These are phyloP conservation scores for Diprion similis DNA, from an alignment of 1,140 invertebrate species.

Conservation along the genomic window DNA sequence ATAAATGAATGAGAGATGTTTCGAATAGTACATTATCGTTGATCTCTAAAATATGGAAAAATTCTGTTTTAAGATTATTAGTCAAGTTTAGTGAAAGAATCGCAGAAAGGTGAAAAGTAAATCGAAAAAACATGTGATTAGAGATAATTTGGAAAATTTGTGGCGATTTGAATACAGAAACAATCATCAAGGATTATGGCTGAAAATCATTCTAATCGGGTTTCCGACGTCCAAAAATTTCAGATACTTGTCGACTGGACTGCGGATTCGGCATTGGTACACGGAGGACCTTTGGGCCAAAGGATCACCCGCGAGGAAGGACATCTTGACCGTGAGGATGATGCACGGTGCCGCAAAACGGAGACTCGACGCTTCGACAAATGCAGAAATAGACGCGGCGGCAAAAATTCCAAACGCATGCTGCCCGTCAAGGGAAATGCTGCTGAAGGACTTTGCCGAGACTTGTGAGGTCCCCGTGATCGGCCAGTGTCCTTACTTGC, in stretches of 20 bases:
- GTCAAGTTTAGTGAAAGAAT: no score
- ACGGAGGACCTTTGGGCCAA: constrained; percentile 57
- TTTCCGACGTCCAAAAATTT: not conserved
- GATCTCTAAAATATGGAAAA: no score
- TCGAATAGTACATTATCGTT: no score
- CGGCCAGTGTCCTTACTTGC: constrained; percentile 48
- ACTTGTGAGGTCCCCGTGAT: constrained; percentile 30
- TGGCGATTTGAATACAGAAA: no score
- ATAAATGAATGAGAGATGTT: no score
- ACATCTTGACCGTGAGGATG: constrained; percentile 55
- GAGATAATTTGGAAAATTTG: no score
- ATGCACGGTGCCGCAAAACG: constrained; percentile 55
- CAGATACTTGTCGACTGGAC: constrained; percentile 61
- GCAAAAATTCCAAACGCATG: constrained; percentile 57
- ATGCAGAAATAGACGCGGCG: constrained; percentile 33
- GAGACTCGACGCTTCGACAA: constrained; percentile 33
- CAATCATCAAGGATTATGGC: not conserved
- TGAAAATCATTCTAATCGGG: constrained; percentile 14
- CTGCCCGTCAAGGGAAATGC: constrained; percentile 41
- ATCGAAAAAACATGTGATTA: no score
- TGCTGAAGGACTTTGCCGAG: constrained; percentile 33
- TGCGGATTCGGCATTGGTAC: constrained; percentile 62
- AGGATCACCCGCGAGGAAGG: constrained; percentile 52
- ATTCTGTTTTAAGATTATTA: no score
- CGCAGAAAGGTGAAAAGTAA: no score